Conservation (phyloP, 1,140 invertebrate species). For the Pogonomyrmex barbatus region DNA sequence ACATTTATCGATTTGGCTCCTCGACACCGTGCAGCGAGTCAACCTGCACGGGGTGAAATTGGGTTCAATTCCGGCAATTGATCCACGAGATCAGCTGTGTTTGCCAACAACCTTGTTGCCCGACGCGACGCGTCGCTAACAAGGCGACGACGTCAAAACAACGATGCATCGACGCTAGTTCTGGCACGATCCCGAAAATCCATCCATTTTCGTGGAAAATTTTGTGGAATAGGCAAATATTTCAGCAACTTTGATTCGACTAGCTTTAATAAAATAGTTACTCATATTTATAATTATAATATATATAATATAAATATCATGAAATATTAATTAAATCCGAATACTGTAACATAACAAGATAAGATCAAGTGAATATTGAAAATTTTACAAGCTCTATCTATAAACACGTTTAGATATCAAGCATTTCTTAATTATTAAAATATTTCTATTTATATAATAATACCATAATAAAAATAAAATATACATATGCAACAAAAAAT, state of each 20-base stretch:
- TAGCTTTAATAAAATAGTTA: conserved; percentile 32
- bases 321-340: neutral
- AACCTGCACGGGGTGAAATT: conserved; percentile 65
- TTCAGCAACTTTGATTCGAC: neutral
- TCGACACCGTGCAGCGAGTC: conserved; percentile 49
- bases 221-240: conserved; percentile 16
- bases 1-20: conserved; percentile 53
- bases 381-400: neutral
- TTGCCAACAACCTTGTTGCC: conserved; percentile 69
- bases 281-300: neutral
- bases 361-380: neutral
- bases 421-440: neutral
- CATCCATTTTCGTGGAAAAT: conserved; percentile 36
- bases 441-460: neutral
- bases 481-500: neutral
- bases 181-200: conserved; percentile 43
- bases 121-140: conserved; percentile 62
- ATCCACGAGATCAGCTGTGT: conserved; percentile 73
- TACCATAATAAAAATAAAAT: neutral
- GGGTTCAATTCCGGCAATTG: conserved; percentile 74
- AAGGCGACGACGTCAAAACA: conserved; percentile 63
- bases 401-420: neutral
- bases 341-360: neutral
- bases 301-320: neutral
- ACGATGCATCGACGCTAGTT: conserved; percentile 27